phyloP scores from a whole-genome alignment of 2,113 vertebrate genomes.

The Hemicordylus capensis region DNA sequence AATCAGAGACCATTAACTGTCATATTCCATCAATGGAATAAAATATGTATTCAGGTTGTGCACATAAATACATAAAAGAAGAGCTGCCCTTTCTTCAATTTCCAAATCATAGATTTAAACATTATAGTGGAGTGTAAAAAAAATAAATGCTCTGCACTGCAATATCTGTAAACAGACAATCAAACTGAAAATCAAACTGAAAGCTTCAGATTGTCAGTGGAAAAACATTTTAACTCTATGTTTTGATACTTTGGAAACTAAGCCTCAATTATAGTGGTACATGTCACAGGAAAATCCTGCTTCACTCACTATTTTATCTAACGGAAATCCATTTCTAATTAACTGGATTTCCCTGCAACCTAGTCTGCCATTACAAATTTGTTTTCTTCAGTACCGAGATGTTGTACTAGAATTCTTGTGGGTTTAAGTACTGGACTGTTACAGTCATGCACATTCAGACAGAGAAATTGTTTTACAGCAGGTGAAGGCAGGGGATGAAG shows the following conservation, averaged over 20 bases:
- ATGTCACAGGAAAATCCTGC: neutral
- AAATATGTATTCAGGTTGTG: neutral
- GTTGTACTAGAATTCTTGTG: neutral
- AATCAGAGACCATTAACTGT: neutral
- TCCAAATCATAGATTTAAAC: neutral
- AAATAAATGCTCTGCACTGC: neutral
- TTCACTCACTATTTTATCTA: slow-evolving; percentile 6
- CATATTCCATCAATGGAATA: neutral
- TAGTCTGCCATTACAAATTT: neutral
- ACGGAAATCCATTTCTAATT: slow-evolving; percentile 25
- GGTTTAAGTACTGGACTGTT: neutral
- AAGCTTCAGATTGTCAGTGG: neutral
- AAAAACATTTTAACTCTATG: neutral
- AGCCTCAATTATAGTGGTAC: neutral
- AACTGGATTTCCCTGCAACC: slow-evolving; percentile 8
- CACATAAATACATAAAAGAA: neutral
- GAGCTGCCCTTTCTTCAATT: neutral
- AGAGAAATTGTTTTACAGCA: neutral
- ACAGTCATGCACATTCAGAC: neutral
- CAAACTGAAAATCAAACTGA: neutral
- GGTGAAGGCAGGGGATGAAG: neutral
- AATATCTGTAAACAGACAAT: neutral
- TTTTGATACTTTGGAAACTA: neutral
- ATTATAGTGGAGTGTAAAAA: neutral
- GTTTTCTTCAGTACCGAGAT: neutral